Percentiles rank a stretch among this genome's conserved stretches.
Evolutionary conservation across 2,888 invertebrate species (phyloP).

Genomic region (Phyllotreta cruciferae): DNA sequence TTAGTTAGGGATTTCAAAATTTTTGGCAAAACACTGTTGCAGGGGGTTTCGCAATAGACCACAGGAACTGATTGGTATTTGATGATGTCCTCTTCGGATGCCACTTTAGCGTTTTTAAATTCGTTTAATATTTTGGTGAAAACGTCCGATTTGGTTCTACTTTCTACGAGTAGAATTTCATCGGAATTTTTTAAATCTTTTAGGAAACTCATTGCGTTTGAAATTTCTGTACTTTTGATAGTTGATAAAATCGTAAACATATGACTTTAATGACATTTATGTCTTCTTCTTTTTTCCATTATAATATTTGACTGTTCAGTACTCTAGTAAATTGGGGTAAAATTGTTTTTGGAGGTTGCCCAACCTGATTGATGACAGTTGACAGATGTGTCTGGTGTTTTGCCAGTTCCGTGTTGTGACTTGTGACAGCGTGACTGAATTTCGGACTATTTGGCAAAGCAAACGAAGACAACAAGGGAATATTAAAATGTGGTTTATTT

Average conservation of each 20-base stretch:
- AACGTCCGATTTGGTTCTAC: conserved; percentile 22
- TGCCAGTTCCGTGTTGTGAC: background rate
- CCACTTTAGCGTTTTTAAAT: conserved; percentile 25
- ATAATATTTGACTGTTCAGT: background rate
- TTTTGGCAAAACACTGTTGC: conserved; percentile 3
- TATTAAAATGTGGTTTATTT: conserved; percentile 12
- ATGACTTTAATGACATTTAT: background rate
- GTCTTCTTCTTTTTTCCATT: background rate
- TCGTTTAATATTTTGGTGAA: conserved; percentile 27
- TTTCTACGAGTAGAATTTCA: conserved; percentile 30
- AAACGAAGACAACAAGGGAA: background rate
- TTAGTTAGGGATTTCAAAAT: conserved; percentile 44
- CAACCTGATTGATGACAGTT: no score
- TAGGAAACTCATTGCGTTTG: conserved; percentile 33
- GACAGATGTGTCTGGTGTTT: no score
- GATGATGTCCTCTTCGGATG: conserved; percentile 25
- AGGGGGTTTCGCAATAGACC: conserved; percentile 24
- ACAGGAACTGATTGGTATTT: conserved; percentile 24
- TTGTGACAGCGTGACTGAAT: conserved; percentile 2
- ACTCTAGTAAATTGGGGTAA: no score
- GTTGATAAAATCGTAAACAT: background rate
- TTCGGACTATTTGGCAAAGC: no score
- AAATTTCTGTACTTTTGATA: background rate
- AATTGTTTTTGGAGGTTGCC: no score
- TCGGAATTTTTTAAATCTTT: conserved; percentile 26